Conservation (phyloP, 2,888 invertebrate genomes). For the Eledona agricola region DNA sequence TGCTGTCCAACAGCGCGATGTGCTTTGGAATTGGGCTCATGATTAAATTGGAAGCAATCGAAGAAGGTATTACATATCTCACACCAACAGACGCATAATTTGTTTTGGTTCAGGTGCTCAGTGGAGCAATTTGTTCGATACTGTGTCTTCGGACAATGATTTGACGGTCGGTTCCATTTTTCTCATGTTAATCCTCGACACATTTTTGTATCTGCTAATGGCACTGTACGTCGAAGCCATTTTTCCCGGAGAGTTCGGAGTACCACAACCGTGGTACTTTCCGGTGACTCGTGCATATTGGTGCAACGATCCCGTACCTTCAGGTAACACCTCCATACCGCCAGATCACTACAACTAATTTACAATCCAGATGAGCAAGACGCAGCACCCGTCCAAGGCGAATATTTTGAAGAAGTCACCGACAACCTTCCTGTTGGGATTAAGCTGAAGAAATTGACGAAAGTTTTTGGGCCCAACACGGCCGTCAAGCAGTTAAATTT, state of each 20-base stretch:
- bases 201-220: constrained; percentile 74
- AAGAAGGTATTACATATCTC: constrained; percentile 65
- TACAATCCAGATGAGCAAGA: too few species aligned
- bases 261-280: constrained; percentile 83
- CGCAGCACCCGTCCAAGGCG: constrained; percentile 18
- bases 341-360: too few species aligned
- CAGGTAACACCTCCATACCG: too few species aligned
- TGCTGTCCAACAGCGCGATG: constrained; percentile 80
- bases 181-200: constrained; percentile 73
- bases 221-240: constrained; percentile 86
- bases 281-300: constrained; percentile 64
- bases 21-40: constrained; percentile 77
- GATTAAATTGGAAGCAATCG: constrained; percentile 73
- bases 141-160: constrained; percentile 71
- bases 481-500: constrained; percentile 73
- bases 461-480: constrained; percentile 64
- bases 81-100: not conserved
- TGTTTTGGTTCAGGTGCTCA: constrained; percentile 55
- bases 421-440: constrained; percentile 60
- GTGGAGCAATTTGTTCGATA: constrained; percentile 69
- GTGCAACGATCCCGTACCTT: constrained; percentile 5
- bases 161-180: constrained; percentile 75
- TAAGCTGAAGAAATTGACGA: constrained; percentile 66
- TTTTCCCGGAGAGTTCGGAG: constrained; percentile 83
- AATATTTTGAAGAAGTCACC: constrained; percentile 62